These are phyloP conservation scores for Vultur gryphus DNA, from an alignment of 2,797 vertebrate species.

Conservation along the genomic window DNA sequence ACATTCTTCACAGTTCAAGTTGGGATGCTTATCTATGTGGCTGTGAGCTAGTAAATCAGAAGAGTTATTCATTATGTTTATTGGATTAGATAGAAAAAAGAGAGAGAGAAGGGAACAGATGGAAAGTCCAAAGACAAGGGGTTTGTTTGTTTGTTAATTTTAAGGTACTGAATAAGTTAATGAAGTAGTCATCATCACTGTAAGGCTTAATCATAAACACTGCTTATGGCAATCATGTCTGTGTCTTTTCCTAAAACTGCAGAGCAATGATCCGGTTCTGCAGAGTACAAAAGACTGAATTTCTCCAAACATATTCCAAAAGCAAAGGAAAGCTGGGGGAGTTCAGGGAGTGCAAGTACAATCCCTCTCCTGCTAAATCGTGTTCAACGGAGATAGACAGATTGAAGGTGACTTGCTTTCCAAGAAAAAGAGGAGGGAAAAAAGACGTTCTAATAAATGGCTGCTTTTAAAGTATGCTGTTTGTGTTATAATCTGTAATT, in stretches of 20 bases:
- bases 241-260: neutral
- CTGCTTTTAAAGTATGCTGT: constrained; percentile 16
- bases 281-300: neutral
- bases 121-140: neutral
- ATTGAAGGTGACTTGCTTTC: constrained; percentile 24
- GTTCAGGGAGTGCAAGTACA: neutral
- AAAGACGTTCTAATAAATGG: constrained; percentile 15
- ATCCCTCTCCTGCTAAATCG: neutral
- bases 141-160: neutral
- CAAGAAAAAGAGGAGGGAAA: constrained; percentile 7
- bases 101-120: neutral
- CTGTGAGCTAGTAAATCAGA: neutral
- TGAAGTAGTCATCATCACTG: neutral
- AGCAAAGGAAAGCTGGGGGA: neutral
- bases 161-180: neutral
- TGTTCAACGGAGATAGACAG: neutral
- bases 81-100: neutral
- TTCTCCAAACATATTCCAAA: constrained; percentile 16
- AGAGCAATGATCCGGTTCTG: neutral
- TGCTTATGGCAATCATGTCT: neutral
- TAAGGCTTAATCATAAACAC: neutral
- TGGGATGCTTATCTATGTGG: neutral
- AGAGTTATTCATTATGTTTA: neutral
- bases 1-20: neutral
- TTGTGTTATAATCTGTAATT: constrained; percentile 16